Conservation (phyloP, 1,140 invertebrate genomes). For the Pseudomyrmex gracilis region DNA sequence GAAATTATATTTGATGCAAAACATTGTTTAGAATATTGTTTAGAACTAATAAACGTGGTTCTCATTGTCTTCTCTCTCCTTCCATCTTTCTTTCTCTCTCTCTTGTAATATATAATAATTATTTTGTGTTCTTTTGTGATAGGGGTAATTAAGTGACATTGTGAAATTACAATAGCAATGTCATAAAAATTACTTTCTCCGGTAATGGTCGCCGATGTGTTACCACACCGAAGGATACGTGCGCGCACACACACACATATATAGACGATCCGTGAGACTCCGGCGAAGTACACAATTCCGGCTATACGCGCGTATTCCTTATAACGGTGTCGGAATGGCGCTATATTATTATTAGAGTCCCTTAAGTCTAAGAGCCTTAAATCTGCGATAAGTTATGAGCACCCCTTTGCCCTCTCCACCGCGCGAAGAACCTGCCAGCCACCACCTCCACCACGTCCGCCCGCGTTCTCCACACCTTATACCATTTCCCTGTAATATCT, state of each 20-base stretch:
- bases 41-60: too few relatives aligned
- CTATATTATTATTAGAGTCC: constrained; percentile 87
- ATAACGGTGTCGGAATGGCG: constrained; percentile 81
- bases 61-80: too few relatives aligned
- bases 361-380: constrained; percentile 87
- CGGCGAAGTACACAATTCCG: constrained; percentile 64
- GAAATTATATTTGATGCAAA: too few relatives aligned
- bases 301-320: constrained; percentile 77
- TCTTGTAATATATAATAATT: background rate
- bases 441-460: constrained; percentile 46
- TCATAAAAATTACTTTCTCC: constrained; percentile 3
- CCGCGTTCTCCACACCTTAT: constrained; percentile 79
- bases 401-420: constrained; percentile 78
- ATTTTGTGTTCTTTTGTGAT: too few relatives aligned
- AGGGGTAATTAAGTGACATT: background rate
- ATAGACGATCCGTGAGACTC: constrained; percentile 36
- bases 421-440: constrained; percentile 67
- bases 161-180: background rate
- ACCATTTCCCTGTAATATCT: constrained; percentile 85
- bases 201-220: constrained; percentile 31
- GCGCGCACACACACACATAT: background rate
- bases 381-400: constrained; percentile 86
- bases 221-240: background rate
- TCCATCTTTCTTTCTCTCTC: background rate
- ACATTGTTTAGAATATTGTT: too few relatives aligned